Evolutionary conservation across 1,140 invertebrate genomes (phyloP).

Genomic region (Argopecten irradians): DNA sequence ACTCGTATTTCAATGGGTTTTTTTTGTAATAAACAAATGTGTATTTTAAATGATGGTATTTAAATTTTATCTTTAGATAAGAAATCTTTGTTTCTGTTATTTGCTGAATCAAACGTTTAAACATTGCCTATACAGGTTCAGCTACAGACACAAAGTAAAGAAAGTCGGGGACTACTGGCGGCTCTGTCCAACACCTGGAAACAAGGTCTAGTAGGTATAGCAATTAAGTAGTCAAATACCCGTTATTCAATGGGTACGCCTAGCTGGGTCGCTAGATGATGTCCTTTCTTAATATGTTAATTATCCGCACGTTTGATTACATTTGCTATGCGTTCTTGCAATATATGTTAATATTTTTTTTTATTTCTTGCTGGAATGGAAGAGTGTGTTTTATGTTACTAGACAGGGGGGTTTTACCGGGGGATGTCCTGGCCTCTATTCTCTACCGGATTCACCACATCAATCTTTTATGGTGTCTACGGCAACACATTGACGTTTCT

Average conservation of each 20-base stretch:
- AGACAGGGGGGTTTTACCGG: constrained; percentile 84
- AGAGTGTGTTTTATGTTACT: constrained; percentile 46
- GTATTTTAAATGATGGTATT: neutral
- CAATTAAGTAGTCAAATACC: too few relatives aligned
- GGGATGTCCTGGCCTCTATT: constrained; percentile 84
- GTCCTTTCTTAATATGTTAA: too few relatives aligned
- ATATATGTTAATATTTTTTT: too few relatives aligned
- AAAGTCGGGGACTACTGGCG: constrained; percentile 65
- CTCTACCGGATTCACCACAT: constrained; percentile 82
- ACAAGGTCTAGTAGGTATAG: constrained; percentile 76
- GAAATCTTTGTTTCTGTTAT: too few relatives aligned
- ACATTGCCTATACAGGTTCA: constrained; percentile 55
- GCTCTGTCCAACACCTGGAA: constrained; percentile 70
- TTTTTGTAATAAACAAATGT: too few relatives aligned
- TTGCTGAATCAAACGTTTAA: too few relatives aligned
- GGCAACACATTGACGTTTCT: constrained; percentile 79
- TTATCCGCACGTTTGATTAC: too few relatives aligned
- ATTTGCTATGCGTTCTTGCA: too few relatives aligned
- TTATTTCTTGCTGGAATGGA: too few relatives aligned
- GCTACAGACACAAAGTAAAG: constrained; percentile 80
- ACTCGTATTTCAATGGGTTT: too few relatives aligned
- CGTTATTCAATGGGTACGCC: too few relatives aligned
- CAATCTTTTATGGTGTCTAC: constrained; percentile 85
- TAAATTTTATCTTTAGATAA: neutral
- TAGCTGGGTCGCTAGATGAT: too few relatives aligned